Percentiles rank a stretch among this genome's conserved stretches.
phyloP scores from a whole-genome alignment of 2,113 vertebrate genomes.

The Gavialis gangeticus region DNA sequence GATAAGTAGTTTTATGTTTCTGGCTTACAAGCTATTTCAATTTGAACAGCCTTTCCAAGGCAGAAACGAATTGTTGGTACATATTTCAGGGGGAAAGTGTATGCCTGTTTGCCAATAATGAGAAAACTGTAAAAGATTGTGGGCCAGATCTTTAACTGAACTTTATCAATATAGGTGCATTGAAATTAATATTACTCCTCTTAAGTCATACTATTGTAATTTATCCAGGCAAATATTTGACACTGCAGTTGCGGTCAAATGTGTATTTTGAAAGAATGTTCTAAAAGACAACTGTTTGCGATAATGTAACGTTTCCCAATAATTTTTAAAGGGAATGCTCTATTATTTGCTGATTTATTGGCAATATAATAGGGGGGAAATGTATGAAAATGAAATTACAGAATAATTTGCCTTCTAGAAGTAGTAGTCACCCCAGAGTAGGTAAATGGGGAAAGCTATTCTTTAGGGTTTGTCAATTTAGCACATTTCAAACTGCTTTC shows the following conservation, averaged over 20 bases:
- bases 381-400: no score
- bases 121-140: neutral
- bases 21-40: neutral
- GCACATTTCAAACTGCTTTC: neutral
- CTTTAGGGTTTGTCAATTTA: neutral
- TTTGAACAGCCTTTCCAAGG: fast-evolving
- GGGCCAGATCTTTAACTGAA: fast-evolving
- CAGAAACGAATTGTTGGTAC: fast-evolving
- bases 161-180: fast-evolving
- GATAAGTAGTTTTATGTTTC: neutral
- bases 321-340: neutral
- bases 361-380: fast-evolving
- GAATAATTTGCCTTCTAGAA: fast-evolving
- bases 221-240: neutral
- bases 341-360: fast-evolving
- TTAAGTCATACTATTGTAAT: neutral
- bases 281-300: fast-evolving
- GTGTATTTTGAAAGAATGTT: fast-evolving
- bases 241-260: fast-evolving
- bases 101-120: fast-evolving
- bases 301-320: neutral
- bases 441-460: neutral
- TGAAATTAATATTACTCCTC: neutral
- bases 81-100: fast-evolving
- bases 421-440: neutral